Base-by-base conservation (phyloP, 2,888 invertebrate species). In the Metalampra italica region DNA sequence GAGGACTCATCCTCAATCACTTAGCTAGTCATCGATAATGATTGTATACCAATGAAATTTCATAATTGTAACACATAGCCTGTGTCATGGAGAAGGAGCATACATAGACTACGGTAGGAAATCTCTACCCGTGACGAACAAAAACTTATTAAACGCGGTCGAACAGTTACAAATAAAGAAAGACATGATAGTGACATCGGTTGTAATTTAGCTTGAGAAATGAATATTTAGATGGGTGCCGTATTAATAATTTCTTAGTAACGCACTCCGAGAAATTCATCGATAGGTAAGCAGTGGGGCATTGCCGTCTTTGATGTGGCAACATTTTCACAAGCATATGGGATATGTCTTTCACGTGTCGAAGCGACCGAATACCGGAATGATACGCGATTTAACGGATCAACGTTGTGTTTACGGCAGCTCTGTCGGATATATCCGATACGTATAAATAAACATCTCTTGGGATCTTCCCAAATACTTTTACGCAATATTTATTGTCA, bases 271-370 rank as follows among this genome's bases (percentile, higher is more conserved):
- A 65, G 65, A 68, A 68, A 67, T 63, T 62, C 62, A 63, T 56
- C 59, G 55, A 64, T 55, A 55, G 56, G 58, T 63, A 63, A 66
- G 62, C 48, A 49, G 47, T 34, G 55, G 62, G 61, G 50, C 62
- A 59, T 54, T 54, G 59, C n/a, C 51, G 62, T 59, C 71, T 78
- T 79, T 78, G 76, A 80, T 77, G 77, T 80, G 70, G 69, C 66
- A 71, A 71, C 71, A 70, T 66, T 72, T 66, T 60, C 60, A 53
- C 64, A 57, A 72, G 62, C 78, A 73, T 83, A 83, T 84, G 84
- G 74, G 50, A 67, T 70, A 58, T 69, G 73, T 82, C 76, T 68
- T 55, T 77, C 75, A 71, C 63, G 66, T 72, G 75, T 76, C 73
- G 74, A 76, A 68, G 68, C 66, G 64, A 74, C 68, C 55, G 67